These are phyloP conservation scores for Sesia bembeciformis DNA, from an alignment of 2,888 invertebrate genomes.

Conservation along the genomic window DNA sequence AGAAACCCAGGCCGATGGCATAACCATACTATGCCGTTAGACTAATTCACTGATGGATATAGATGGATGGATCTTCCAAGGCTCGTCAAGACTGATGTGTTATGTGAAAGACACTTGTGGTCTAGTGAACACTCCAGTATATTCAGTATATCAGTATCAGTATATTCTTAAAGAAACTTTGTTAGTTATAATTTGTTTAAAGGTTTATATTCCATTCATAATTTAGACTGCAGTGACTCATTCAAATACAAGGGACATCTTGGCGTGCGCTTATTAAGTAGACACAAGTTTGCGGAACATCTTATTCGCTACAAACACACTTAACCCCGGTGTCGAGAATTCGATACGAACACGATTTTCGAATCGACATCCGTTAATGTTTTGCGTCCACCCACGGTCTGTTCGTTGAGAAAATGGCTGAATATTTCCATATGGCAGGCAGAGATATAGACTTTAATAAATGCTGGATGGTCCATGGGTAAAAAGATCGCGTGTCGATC, in stretches of 20 bases:
- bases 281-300: conserved; percentile 23
- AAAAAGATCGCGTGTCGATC: no score
- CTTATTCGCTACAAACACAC: conserved; percentile 50
- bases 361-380: conserved; percentile 55
- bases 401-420: conserved; percentile 2
- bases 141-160: no score
- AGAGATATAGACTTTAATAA: not conserved
- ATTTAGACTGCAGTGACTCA: not conserved
- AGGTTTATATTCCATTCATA: no score
- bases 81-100: no score
- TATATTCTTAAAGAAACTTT: no score
- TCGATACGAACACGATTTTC: conserved; percentile 42
- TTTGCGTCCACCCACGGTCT: conserved; percentile 48
- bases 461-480: not conserved
- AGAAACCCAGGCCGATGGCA: no score
- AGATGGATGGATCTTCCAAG: no score
- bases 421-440: conserved; percentile 7
- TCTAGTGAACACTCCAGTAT: no score
- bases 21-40: no score
- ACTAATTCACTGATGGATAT: no score
- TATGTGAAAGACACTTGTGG: no score
- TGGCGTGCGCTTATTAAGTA: not conserved
- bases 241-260: not conserved
- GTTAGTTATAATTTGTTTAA: no score
- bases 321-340: conserved; percentile 55